Percentiles rank a stretch among this genome's conserved stretches.
Conservation (phyloP, 2,113 vertebrate species). For the Heterotilapia buettikoferi region DNA sequence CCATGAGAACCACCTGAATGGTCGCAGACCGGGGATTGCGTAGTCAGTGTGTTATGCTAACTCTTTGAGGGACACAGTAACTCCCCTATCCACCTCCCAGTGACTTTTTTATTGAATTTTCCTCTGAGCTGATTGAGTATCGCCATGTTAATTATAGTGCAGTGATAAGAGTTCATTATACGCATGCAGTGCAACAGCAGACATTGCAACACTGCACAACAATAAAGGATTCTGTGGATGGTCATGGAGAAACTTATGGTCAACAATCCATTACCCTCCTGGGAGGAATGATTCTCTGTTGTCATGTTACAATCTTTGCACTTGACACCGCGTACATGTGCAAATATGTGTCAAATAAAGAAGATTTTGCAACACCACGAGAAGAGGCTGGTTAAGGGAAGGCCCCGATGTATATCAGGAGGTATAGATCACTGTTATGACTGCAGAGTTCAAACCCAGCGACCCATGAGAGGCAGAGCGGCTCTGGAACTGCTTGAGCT, state of each 20-base stretch:
- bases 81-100: neutral
- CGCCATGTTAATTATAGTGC: neutral
- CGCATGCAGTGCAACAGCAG: neutral
- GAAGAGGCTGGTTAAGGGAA: neutral
- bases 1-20: conserved; percentile 58
- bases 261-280: neutral
- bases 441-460: conserved; percentile 46
- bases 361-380: neutral
- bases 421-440: conserved; percentile 43
- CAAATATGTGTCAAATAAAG: conserved; percentile 3
- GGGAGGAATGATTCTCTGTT: neutral
- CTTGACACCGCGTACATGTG: neutral
- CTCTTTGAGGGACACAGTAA: conserved; percentile 36
- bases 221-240: neutral
- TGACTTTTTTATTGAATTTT: neutral
- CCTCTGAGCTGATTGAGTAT: neutral
- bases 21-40: neutral
- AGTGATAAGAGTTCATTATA: neutral
- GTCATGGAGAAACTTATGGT: neutral
- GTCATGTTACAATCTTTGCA: neutral
- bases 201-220: neutral
- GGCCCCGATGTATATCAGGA: conserved; percentile 9
- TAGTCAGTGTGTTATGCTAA: conserved; percentile 9
- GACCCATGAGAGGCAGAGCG: conserved; percentile 33
- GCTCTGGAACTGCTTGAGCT: conserved; percentile 27